Evolutionary conservation across 2,888 invertebrate species (phyloP).

Genomic region (Biston stratarius): DNA sequence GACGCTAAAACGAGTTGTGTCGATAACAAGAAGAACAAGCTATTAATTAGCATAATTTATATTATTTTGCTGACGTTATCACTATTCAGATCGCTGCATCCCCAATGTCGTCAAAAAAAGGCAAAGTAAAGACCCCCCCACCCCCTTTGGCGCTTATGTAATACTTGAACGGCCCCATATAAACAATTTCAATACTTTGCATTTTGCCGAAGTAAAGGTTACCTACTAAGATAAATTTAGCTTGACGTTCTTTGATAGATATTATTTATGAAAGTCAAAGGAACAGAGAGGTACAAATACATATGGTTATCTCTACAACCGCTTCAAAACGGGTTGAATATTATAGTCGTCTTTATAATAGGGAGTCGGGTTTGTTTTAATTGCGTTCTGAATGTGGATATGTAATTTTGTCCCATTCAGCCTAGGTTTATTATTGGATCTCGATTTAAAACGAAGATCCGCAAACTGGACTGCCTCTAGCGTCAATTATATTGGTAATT

Average conservation of each 20-base stretch:
- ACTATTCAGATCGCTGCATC: too few species aligned
- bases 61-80: too few species aligned
- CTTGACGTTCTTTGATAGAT: slow-evolving; percentile 1
- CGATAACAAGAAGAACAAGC: too few species aligned
- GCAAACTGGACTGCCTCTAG: slow-evolving; percentile 43
- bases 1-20: too few species aligned
- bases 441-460: slow-evolving; percentile 42
- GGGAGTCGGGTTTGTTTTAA: slow-evolving; percentile 22
- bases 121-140: too few species aligned
- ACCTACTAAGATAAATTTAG: slow-evolving; percentile 40
- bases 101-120: too few species aligned
- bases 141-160: too few species aligned
- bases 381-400: slow-evolving; percentile 23
- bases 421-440: slow-evolving; percentile 42
- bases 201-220: slow-evolving; percentile 36
- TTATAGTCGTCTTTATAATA: slow-evolving; percentile 18
- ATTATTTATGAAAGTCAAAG: not conserved
- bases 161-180: too few species aligned
- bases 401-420: slow-evolving; percentile 31
- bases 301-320: slow-evolving; percentile 13
- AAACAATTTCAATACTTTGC: slow-evolving; percentile 43
- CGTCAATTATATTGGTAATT: slow-evolving; percentile 43
- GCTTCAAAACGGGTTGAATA: slow-evolving; percentile 23
- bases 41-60: too few species aligned
- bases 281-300: slow-evolving; percentile 19